Base-by-base conservation (phyloP, 2,113 vertebrate species). In the Pseudonaja textilis region DNA sequence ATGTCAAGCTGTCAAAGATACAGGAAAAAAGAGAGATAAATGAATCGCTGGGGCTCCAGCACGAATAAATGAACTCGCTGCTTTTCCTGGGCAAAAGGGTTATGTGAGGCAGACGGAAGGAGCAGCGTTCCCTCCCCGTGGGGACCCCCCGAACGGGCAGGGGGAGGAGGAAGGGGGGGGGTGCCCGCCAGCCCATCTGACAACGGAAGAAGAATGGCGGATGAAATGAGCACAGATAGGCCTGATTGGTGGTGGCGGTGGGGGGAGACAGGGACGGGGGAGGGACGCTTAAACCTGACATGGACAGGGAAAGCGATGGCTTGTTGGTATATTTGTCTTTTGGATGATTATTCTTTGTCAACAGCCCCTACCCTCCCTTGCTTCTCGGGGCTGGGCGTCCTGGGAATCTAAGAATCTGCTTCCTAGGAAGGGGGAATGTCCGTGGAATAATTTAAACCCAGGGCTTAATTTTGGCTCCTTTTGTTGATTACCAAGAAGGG, bases 171-270 rank as follows among this genome's bases (percentile, higher is more conserved):
- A 14, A 25, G 39, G 90, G 90, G 90, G 90, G 42, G 90, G 90
- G 9, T 5, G n/a, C 26, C 34, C 18, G 52, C 2, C 81, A 89
- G 42, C 55, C 54, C 10, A 64, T 61, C 26, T 91, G 91, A 91
- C 90, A 92, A 69, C 61, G 89, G 95, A 97, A 96, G 96, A 97
- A 97, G 96, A 96, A 96, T 97, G 96, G 95, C 88, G 92, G 93
- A 22, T 95, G 96, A 96, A 96, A 97, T 96, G 93, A 97, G 95
- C 96, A 95, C 94, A 94, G 96, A 96, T 96, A 92, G 95, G 45
- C 89, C 56, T 90, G 88, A 89, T 20, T 34, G 50, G 50, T 52
- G 50, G 50, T 52, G 50, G 47, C 47, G 1, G 7, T 47, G 93
- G 8, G 56, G 57, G 25, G 57, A 54, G 56, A 57, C 22, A 23